Conservation (phyloP, 2,113 vertebrate species). For the Lota lota region DNA sequence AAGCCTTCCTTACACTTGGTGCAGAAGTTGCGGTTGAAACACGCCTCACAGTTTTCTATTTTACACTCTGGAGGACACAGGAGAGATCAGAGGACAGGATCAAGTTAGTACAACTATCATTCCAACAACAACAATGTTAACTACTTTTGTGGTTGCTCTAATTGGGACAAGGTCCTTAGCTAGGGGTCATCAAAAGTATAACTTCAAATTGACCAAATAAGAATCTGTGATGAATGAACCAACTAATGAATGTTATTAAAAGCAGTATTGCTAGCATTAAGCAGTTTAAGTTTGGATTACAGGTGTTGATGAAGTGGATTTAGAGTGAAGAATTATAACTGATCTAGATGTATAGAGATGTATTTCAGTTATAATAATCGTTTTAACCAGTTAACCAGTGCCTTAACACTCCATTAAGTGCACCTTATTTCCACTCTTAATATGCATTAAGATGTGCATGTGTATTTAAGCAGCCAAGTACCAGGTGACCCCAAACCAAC, state of each 20-base stretch:
- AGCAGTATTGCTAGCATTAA: not conserved
- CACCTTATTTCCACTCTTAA: no score
- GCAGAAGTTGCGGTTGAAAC: conserved; percentile 98
- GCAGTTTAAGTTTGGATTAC: no score
- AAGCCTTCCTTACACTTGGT: conserved; percentile 96
- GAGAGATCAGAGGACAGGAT: conserved; percentile 42
- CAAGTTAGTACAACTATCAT: conserved; percentile 4
- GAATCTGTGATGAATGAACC: conserved; percentile 33
- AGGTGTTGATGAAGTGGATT: no score
- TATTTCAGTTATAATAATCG: no score
- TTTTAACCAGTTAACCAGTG: no score
- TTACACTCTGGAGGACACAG: conserved; percentile 87
- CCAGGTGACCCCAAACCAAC: no score
- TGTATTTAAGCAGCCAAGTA: no score
- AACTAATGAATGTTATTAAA: conserved; percentile 21
- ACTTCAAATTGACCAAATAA: conserved; percentile 45
- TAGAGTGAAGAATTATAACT: no score
- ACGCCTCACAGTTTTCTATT: conserved; percentile 96
- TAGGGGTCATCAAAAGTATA: conserved; percentile 20
- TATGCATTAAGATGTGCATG: no score
- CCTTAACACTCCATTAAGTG: no score
- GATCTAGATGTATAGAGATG: no score
- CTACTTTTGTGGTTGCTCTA: not conserved
- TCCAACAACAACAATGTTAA: no score
- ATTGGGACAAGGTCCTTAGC: not conserved